These are phyloP conservation scores for Protodeltote pygarga DNA, from an alignment of 2,888 invertebrate species.

Conservation along the genomic window DNA sequence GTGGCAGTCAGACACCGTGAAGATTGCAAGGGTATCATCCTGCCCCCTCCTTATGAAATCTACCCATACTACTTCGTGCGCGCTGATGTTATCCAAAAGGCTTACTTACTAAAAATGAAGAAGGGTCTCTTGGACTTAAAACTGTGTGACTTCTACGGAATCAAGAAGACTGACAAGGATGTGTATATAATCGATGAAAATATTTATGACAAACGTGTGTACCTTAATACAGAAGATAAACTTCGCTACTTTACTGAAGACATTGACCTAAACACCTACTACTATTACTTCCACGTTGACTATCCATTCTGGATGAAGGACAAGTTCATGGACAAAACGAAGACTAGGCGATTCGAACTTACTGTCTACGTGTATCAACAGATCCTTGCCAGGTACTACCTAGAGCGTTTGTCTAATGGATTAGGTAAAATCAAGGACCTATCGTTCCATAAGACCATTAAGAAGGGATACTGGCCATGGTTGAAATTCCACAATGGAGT, in stretches of 20 bases:
- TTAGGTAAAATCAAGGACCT: conserved; percentile 77
- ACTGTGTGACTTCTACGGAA: conserved; percentile 83
- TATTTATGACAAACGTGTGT: conserved; percentile 86
- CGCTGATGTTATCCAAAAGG: conserved; percentile 88
- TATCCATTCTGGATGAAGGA: conserved; percentile 89
- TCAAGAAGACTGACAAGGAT: conserved; percentile 80
- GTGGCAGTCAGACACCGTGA: conserved; percentile 84
- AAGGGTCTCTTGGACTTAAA: conserved; percentile 77
- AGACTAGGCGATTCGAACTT: conserved; percentile 81
- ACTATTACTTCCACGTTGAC: conserved; percentile 88
- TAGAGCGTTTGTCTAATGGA: conserved; percentile 84
- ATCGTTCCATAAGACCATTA: conserved; percentile 76
- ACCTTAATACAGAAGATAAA: conserved; percentile 84
- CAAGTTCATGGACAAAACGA: conserved; percentile 69
- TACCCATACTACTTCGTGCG: conserved; percentile 90
- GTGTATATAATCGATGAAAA: conserved; percentile 89
- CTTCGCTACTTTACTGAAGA: conserved; percentile 90
- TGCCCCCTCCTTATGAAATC: conserved; percentile 87
- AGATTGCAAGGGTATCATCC: conserved; percentile 80
- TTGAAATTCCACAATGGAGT: conserved; percentile 85
- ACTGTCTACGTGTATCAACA: conserved; percentile 89
- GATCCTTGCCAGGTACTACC: conserved; percentile 87
- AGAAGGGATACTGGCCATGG: conserved; percentile 87
- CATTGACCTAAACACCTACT: conserved; percentile 88
- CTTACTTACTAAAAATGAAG: conserved; percentile 84